These are phyloP conservation scores for Sorex maritimensis DNA, from an alignment of 2,797 vertebrate species.

Conservation along the genomic window DNA sequence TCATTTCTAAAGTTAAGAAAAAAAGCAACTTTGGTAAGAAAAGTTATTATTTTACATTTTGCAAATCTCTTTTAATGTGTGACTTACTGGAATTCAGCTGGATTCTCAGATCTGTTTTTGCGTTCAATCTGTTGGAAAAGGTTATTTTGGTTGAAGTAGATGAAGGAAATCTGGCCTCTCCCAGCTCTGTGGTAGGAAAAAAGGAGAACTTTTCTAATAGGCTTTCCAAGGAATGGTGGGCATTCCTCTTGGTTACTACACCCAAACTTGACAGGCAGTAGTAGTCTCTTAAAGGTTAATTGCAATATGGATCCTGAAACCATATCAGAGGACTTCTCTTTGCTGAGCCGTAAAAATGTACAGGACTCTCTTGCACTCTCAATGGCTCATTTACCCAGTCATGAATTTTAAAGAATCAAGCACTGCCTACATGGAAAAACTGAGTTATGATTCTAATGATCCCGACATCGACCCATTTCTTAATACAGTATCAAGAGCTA, in stretches of 20 bases:
- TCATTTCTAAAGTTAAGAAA: background rate
- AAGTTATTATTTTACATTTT: conserved; percentile 46
- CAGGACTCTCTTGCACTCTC: background rate
- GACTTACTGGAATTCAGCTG: background rate
- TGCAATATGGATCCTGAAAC: background rate
- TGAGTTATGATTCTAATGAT: background rate
- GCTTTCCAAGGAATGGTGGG: background rate
- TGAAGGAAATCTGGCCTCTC: background rate
- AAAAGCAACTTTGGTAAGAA: background rate
- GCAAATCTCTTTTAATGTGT: conserved; percentile 8
- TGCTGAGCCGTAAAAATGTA: background rate
- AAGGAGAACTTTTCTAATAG: background rate
- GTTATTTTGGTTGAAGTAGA: conserved; percentile 38
- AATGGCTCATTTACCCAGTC: background rate
- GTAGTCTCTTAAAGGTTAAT: conserved; percentile 43
- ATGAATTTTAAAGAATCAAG: conserved; percentile 1
- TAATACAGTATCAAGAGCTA: background rate
- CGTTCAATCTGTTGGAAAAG: background rate
- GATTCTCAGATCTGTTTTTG: background rate
- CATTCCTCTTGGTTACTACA: conserved; percentile 59
- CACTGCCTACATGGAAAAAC: conserved; percentile 26
- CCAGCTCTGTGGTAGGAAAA: background rate
- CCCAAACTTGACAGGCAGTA: conserved; percentile 36
- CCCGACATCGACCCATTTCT: conserved; percentile 23
- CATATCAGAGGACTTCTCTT: background rate